Conservation (phyloP, 2,888 invertebrate genomes). For the Prosopocoilus inquinatus region DNA sequence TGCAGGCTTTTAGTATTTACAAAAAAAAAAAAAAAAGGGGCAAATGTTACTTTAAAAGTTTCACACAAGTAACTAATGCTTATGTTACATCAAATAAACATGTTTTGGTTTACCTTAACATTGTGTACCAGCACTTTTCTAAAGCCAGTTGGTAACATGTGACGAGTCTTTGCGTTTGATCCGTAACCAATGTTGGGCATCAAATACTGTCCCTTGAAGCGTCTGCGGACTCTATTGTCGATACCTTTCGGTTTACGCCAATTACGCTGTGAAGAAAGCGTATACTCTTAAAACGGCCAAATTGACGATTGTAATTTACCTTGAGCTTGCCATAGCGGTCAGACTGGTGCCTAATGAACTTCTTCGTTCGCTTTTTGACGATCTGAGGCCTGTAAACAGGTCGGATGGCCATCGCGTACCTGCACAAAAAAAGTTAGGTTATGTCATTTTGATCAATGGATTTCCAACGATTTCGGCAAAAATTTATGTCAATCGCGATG, state of each 20-base stretch:
- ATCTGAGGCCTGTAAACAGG: constrained; percentile 87
- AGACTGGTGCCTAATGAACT: constrained; percentile 97
- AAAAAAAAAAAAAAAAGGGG: neutral
- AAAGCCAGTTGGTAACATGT: constrained; percentile 98
- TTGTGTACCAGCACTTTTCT: constrained; percentile 92
- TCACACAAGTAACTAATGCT: neutral
- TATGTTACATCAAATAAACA: neutral
- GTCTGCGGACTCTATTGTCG: constrained; percentile 97
- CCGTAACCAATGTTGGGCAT: constrained; percentile 99
- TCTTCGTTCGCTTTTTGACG: constrained; percentile 97
- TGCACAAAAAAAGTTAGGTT: constrained; percentile 23
- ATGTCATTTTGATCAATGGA: too few species aligned
- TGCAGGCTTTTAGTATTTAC: neutral
- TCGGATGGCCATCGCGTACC: constrained; percentile 77
- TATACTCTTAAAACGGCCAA: constrained; percentile 8
- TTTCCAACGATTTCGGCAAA: too few species aligned
- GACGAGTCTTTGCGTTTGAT: constrained; percentile 89
- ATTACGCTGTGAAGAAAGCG: constrained; percentile 66
- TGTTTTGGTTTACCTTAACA: constrained; percentile 61
- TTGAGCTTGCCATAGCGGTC: constrained; percentile 96
- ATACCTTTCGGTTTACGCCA: constrained; percentile 99
- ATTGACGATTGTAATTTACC: constrained; percentile 53
- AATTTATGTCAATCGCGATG: too few species aligned
- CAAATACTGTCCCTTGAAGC: constrained; percentile 98
- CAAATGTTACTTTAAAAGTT: neutral